A percentile compares a stretch with the other conserved stretches of the same genome.
Evolutionary conservation across 1,140 invertebrate species (phyloP).

Genomic region (Psilanteris sp.): DNA sequence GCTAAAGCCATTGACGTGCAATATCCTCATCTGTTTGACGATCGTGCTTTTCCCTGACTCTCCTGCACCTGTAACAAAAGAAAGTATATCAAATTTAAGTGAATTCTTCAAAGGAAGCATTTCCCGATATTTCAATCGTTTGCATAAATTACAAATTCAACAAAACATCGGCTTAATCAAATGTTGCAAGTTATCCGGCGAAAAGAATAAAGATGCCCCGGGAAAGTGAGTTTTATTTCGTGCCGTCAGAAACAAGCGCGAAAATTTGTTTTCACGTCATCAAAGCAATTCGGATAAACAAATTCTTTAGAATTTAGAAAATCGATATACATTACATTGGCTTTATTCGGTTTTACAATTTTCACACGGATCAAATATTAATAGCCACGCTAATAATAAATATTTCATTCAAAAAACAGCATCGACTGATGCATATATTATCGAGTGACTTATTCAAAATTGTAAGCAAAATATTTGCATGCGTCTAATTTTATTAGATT

Average conservation of each 20-base stretch:
- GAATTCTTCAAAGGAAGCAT: constrained; percentile 27
- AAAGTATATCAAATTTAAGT: constrained; percentile 28
- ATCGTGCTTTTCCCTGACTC: constrained; percentile 99
- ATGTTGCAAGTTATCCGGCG: constrained; percentile 17
- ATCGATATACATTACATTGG: no score
- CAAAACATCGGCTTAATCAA: constrained; percentile 38
- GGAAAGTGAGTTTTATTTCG: constrained; percentile 1
- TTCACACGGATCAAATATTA: no score
- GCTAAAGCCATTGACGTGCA: constrained; percentile 99
- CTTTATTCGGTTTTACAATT: no score
- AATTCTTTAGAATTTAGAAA: no score
- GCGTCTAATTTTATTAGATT: no score
- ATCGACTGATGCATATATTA: no score
- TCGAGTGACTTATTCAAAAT: no score
- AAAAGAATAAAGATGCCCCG: not conserved
- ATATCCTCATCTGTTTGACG: constrained; percentile 99
- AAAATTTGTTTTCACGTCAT: no score
- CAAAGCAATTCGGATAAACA: no score
- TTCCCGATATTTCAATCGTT: constrained; percentile 30
- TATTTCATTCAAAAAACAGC: no score
- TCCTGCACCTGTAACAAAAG: constrained; percentile 86
- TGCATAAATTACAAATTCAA: constrained; percentile 46
- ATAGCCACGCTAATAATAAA: no score
- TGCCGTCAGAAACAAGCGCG: constrained; percentile 5
- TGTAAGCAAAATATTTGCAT: no score